Evolutionary conservation across 1,140 invertebrate genomes (phyloP), one percentile per base, ranked within the genome.

Genomic region (Aphaenogaster rudis): DNA sequence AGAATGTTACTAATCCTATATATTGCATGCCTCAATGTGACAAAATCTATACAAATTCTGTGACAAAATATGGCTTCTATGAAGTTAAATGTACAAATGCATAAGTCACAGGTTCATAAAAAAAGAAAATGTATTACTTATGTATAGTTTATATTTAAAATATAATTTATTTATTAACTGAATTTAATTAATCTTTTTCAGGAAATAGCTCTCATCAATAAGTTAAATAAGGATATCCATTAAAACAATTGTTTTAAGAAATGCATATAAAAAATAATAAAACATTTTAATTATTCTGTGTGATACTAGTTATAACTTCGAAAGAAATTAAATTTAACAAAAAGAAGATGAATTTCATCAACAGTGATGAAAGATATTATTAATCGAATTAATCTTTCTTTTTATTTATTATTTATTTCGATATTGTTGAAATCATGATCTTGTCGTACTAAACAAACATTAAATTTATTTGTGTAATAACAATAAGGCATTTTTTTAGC

Each of bases 301-400:
- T 21, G 3, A n/a, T 9, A 52, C 52, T 66, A 21, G 21, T 39
- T 21, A 15, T 9, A 64, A 11, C 0, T 57, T 28, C 7, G 2
- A 57, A 66, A 80, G 15, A n/a, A 13, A 67, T 48, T 80, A 42
- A 11, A 54, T 69, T 39, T 69, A 54, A 69, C 33, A 54, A 50
- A 0, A 66, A 64, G 13, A 1, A 66, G 0, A 52, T 0, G 39
- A 48, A 15, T n/a, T 8, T 50, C 0, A 28, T 28, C 28, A 36
- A 50, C 4, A 39, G 39, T 6, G 3, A 66, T 80, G 3, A 52
- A 39, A 15, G 7, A 80, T 39, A 39, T 64, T 48, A 63, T 67
- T 52, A 48, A 66, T 3, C 39, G 2, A 36, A 21, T 52, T 79
- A 36, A 39, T 52, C 1, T 52, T 21, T 64, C 0, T 15, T 39